Conservation (phyloP, 2,888 invertebrate genomes). For the Zaprionus bogoriensis region DNA sequence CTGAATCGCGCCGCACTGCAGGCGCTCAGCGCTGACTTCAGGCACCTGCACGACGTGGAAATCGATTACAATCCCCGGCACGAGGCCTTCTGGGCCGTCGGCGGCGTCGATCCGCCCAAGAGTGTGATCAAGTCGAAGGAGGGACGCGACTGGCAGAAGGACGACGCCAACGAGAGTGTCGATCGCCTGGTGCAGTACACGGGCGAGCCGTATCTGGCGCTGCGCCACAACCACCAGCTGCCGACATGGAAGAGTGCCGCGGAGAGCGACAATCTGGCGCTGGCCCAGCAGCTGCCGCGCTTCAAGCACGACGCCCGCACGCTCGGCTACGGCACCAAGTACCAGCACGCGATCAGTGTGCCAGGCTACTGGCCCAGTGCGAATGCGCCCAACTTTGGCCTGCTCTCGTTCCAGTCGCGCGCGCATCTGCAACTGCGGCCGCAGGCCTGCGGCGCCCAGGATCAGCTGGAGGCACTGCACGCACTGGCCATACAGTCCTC, state of each 20-base stretch:
- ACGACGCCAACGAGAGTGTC: constrained; percentile 84
- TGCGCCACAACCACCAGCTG: constrained; percentile 88
- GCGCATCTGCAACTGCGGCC: constrained; percentile 85
- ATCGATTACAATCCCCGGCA: constrained; percentile 90
- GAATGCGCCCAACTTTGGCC: constrained; percentile 87
- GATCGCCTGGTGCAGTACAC: constrained; percentile 88
- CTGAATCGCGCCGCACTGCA: constrained; percentile 88
- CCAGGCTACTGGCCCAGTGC: constrained; percentile 95
- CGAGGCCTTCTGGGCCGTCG: constrained; percentile 93
- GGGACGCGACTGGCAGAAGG: constrained; percentile 82
- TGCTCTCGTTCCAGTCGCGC: constrained; percentile 89
- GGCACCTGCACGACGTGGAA: constrained; percentile 86
- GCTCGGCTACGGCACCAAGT: constrained; percentile 85
- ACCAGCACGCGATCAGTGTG: constrained; percentile 88
- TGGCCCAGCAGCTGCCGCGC: constrained; percentile 83
- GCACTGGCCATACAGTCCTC: constrained; percentile 90
- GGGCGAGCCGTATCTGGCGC: constrained; percentile 87
- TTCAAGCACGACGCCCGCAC: constrained; percentile 86
- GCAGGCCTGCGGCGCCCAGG: constrained; percentile 83
- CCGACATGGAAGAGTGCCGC: constrained; percentile 85
- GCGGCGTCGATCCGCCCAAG: constrained; percentile 87
- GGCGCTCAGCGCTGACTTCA: constrained; percentile 84
- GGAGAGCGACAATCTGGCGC: constrained; percentile 85
- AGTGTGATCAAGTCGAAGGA: constrained; percentile 83
- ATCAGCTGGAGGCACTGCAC: constrained; percentile 87